Evolutionary conservation across 2,888 invertebrate genomes (phyloP), one percentile per base, ranked within the genome.

Genomic region (Drosophila algonquin): DNA sequence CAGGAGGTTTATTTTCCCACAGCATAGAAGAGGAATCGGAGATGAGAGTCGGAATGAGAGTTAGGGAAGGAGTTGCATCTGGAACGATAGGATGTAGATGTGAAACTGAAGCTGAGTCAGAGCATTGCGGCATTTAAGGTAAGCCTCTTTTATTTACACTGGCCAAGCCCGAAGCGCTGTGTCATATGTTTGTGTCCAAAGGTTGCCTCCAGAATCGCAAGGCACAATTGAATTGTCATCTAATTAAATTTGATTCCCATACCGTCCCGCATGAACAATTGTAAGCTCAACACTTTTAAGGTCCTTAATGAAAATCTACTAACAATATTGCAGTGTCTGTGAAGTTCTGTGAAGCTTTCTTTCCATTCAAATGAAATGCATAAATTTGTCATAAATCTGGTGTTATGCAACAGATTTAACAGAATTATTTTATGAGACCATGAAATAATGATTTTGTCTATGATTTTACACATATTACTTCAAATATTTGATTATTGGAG

Each of bases 161-260:
- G 16, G 44, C 52, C 50, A 45, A 27, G 40, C 6, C 27, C 27
- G 3, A 27, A 27, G 27, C 6, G 27, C 27, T 32, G 32, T 10
- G 9, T 9, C 32, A 9, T 32, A n/a, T n/a, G n/a, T n/a, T n/a
- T 30, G 30, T 30, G 30, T 30, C 21, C 21, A 21, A 21, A 21
- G 2, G 21, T 21, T 21, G 21, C 21, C 21, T 7, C 7, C 30
- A 8, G 51, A 21, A 21, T 21, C n/a, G 9, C 9, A 30, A 21
- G n/a, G 44, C 54, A 58, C 57, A 57, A 67, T 73, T 54, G 57
- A 58, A 72, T 72, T 64, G 64, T 54, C 72, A 73, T 54, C 27
- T 51, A 73, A 72, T 72, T 71, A 52, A 50, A 21, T 72, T 63
- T 48, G 48, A 72, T 53, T 70, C 54, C 50, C 53, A 45, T 30